Percentiles rank a stretch among this genome's conserved stretches.
These are phyloP conservation scores for Polyergus mexicanus DNA, from an alignment of 1,140 invertebrate species.

Conservation along the genomic window DNA sequence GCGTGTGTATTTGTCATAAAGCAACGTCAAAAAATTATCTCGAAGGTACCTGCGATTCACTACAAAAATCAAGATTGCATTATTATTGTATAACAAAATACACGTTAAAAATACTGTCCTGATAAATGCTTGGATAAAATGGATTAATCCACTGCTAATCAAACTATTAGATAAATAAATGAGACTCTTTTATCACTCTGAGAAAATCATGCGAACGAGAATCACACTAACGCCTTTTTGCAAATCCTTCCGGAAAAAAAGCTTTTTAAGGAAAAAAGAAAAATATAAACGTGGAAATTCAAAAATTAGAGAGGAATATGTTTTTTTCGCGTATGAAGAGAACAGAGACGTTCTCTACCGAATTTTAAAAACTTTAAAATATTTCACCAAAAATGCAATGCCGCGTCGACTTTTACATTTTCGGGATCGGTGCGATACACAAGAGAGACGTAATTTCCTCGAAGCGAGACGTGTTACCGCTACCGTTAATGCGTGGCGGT, in stretches of 20 bases:
- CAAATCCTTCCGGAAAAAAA: neutral
- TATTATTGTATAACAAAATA: no score
- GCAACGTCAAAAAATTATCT: neutral
- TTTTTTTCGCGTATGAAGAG: neutral
- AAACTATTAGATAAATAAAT: neutral
- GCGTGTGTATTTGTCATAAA: neutral
- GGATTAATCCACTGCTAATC: no score
- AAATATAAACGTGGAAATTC: conserved; percentile 12
- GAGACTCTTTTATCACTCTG: neutral
- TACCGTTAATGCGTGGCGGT: conserved; percentile 10
- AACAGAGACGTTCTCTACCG: neutral
- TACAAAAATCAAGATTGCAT: no score
- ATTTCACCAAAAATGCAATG: neutral
- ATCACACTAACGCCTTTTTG: neutral
- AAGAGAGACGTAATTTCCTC: conserved; percentile 22
- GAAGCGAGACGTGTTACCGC: neutral
- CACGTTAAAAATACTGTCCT: no score
- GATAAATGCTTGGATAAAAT: neutral
- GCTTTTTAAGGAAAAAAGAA: neutral
- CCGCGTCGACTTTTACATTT: conserved; percentile 7
- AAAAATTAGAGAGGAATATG: neutral
- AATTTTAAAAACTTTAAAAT: conserved; percentile 6
- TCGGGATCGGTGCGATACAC: neutral
- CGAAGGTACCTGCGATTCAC: no score
- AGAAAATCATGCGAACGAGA: neutral